Base-by-base conservation (phyloP, 2,113 vertebrate species). In the Rhabdornis inornatus region DNA sequence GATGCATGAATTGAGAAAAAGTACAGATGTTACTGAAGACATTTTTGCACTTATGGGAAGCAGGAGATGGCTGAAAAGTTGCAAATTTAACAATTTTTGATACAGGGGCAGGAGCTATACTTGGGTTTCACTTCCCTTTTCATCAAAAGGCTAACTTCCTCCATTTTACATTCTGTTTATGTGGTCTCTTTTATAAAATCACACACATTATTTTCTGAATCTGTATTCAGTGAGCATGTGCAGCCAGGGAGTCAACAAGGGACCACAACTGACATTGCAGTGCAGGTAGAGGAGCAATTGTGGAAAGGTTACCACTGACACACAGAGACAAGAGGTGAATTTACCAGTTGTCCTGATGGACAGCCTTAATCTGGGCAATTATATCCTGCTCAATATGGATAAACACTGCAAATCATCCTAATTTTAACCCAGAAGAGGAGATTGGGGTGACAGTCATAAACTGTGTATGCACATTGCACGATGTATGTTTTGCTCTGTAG, bases 261-360 rank as follows among this genome's bases (percentile, higher is more conserved):
- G 97, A 97, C 61, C 70, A 55, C 53, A 65, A 85, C 85, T 96
- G 95, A 97, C 94, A 96, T 87, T 96, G 94, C 91, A 85, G 74
- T 35, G 64, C 0, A 0, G 70, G 59, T 50, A 77, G 85, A 95
- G 52, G 83, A 95, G 87, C 94, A 96, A 71, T 75, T 78, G 87
- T 81, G 88, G 96, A 97, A 96, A 97, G 95, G 94, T 95, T 97
- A 95, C 93, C 83, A 71, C 66, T 90, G 94, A 95, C 94, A 95
- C n/a, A 90, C 3, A 4, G 57, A 94, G 85, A 87, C 79, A 80
- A 75, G 80, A 83, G 65, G 75, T 78, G 86, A 94, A 93, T 89
- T 91, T 90, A 93, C 69, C 55, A 50, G 70, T 93, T 75, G 83
- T 90, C 78, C 91, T 89, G 83, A 96, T 55, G 65, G 96, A 95